Evolutionary conservation across 2,797 vertebrate species (phyloP), one percentile per base, ranked within the genome.

Genomic region (Gallinago nigripennis): DNA sequence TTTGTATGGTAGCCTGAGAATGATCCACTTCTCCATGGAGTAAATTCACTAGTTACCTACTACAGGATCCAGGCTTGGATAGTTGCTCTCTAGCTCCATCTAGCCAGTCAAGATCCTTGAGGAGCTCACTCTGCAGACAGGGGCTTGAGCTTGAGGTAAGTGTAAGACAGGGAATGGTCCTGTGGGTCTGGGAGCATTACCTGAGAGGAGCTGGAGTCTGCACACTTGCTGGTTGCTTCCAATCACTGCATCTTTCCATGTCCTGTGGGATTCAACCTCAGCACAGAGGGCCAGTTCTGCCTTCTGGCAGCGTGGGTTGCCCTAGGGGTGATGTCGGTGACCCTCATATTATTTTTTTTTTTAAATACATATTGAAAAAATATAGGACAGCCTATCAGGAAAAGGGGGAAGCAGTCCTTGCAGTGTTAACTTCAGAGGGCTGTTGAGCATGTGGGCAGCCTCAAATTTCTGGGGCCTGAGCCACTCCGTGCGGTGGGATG

Each of bases 1-100:
- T 14, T 56, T 0, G 0, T 11, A 0, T 0, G 5, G 10, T 15
- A 86, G 16, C 41, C 46, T 58, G 56, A 23, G 57, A 17, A 28
- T 4, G 41, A 41, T 12, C 11, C 1, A 0, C 10, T 68, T 54
- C 35, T 46, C 27, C 50, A 24, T 11, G 50, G 28, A 82, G 35
- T 37, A 11, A 5, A n/a, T 61, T 43, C 9, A 3, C 24, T 24
- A 6, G 8, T 53, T 7, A 4, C 9, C 24, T 51, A 2, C 27
- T 16, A 5, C 0, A 1, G 41, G 18, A 56, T 8, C 14, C 57
- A 58, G 43, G 50, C 61, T 58, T 27, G 31, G 17, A 35, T 7
- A 24, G 21, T 1, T 81, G 21, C 8, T 23, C 28, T 88, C 58
- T 12, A 35, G 8, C 45, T 76, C 69, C 56, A 18, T 51, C 9